Evolutionary conservation across 2,113 vertebrate genomes (phyloP), one percentile per base, ranked within the genome.

Genomic region (Gnathonemus longibarbis): DNA sequence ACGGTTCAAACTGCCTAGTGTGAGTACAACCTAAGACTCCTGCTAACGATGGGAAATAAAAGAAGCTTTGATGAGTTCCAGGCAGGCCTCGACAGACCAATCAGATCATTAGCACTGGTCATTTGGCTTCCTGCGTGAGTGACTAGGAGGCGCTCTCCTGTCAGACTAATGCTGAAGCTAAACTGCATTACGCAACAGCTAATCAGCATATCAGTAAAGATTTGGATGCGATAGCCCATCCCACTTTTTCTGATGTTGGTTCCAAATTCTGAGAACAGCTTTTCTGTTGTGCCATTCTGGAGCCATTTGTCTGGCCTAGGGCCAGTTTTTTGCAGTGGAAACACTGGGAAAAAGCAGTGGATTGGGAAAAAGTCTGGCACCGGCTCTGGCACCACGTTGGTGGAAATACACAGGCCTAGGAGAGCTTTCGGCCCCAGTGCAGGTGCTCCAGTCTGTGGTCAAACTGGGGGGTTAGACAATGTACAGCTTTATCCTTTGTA

Each of bases 121-220:
- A 89, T 80, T 49, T 89, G 19, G 46, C 39, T 19, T 24, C n/a
- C 48, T 35, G 66, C 21, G 48, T 42, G 70, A 62, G 56, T n/a
- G 21, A 80, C 88, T 45, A 24, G 17, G 45, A 93, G 93, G 92
- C 89, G 90, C 90, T 56, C 91, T 88, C 83, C 86, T 90, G 88
- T 92, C 88, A 94, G 91, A 95, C 92, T 91, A 93, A 92, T 91
- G 91, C 87, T 91, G 93, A 93, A 92, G 91, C 53, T 91, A 92
- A 88, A 27, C 88, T 39, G 93, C 46, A 50, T 31, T 9, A 83
- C n/a, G 3, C 19, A 6, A 21, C 17, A 53, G 17, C 53, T 56
- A 56, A 56, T 56, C 19, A 24, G 5, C 5, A 56, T 21, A 56
- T 56, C 53, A 7, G 5, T 21, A 56, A 56, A 56, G 19, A 19